phyloP scores from a whole-genome alignment of 2,797 vertebrate genomes.

The Graptemys geographica region DNA sequence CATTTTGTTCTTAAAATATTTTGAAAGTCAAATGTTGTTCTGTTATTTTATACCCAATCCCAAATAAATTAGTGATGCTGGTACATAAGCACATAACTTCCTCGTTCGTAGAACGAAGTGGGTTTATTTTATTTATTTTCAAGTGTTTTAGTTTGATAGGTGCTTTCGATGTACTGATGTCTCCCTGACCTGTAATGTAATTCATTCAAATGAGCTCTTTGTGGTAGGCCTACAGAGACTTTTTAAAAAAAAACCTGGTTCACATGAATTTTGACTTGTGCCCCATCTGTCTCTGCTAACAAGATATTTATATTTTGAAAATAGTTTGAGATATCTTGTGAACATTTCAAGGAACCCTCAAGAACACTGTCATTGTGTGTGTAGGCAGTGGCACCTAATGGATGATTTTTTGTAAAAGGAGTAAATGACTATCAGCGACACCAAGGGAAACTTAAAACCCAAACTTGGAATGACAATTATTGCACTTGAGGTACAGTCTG shows the following conservation, averaged over 20 bases:
- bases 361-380: neutral
- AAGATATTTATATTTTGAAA: slow-evolving; percentile 45
- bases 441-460: neutral
- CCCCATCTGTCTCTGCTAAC: slow-evolving; percentile 28
- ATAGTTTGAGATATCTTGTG: slow-evolving; percentile 18
- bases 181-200: neutral
- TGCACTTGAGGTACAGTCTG: neutral
- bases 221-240: neutral
- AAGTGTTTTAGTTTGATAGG: slow-evolving; percentile 18
- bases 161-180: slow-evolving; percentile 13
- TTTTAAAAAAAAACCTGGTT: neutral
- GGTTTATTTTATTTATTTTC: slow-evolving; percentile 26
- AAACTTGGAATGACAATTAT: neutral
- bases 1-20: neutral
- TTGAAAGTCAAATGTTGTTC: slow-evolving; percentile 23
- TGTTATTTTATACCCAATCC: neutral
- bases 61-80: neutral
- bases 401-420: neutral
- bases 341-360: slow-evolving; percentile 50
- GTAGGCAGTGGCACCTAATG: neutral
- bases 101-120: neutral
- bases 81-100: slow-evolving; percentile 1
- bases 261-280: slow-evolving; percentile 30
- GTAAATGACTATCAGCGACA: neutral
- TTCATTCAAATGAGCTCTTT: slow-evolving; percentile 8